Conservation (phyloP, 1,140 invertebrate species). For the Drosophila quadrilineata region DNA sequence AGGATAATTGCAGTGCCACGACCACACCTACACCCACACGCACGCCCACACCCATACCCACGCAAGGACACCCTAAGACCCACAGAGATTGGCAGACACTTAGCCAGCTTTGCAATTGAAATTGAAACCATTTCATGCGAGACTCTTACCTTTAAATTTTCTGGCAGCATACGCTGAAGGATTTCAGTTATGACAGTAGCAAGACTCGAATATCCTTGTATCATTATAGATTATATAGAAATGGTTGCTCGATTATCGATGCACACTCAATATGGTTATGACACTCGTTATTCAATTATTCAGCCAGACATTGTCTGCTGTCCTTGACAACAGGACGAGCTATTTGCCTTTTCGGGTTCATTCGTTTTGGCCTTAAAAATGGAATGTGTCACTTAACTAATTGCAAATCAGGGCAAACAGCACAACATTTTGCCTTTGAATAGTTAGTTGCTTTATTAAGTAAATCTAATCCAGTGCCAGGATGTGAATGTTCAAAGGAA, state of each 20-base stretch:
- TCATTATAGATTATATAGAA: neutral
- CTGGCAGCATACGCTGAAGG: too few relatives aligned
- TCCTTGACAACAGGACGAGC: neutral
- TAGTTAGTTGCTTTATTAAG: neutral
- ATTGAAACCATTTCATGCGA: constrained; percentile 38
- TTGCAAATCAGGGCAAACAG: too few relatives aligned
- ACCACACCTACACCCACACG: constrained; percentile 13
- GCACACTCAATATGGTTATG: neutral
- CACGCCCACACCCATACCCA: neutral
- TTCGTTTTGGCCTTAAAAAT: neutral
- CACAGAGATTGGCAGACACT: too few relatives aligned
- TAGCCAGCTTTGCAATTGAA: constrained; percentile 57
- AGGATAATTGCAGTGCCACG: constrained; percentile 27
- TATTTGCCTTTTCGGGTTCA: too few relatives aligned
- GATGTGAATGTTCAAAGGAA: constrained; percentile 5
- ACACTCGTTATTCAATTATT: neutral
- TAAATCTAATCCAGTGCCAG: neutral
- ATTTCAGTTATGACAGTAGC: too few relatives aligned
- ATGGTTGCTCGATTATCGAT: neutral
- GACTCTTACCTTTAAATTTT: too few relatives aligned
- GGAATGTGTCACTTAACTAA: neutral
- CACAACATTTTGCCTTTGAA: too few relatives aligned
- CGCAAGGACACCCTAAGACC: neutral
- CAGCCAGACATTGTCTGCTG: neutral
- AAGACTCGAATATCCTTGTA: neutral